Conservation (phyloP, 2,888 invertebrate genomes). For the Drosophila mercatorum region DNA sequence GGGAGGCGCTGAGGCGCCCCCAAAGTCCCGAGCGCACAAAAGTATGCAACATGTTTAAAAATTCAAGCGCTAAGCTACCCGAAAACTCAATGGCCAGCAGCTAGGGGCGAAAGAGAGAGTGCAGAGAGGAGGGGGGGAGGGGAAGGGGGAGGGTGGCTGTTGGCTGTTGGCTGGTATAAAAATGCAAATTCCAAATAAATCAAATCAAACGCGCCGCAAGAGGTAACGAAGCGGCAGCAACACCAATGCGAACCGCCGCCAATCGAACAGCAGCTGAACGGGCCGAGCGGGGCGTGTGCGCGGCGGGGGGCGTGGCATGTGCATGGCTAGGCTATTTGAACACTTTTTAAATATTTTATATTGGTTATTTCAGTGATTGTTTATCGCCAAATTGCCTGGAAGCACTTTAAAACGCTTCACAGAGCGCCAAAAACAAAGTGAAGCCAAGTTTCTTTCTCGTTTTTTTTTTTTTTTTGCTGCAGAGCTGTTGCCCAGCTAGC, state of each 20-base stretch:
- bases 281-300: background rate
- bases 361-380: conserved; percentile 78
- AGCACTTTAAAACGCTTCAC: conserved; percentile 83
- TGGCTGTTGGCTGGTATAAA: conserved; percentile 35
- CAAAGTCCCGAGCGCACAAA: conserved; percentile 61
- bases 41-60: conserved; percentile 77
- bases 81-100: conserved; percentile 14
- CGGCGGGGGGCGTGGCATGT: background rate
- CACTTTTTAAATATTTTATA: conserved; percentile 78
- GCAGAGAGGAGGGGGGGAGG: background rate
- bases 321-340: conserved; percentile 56
- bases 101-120: conserved; percentile 1
- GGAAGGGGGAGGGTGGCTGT: background rate
- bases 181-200: conserved; percentile 78
- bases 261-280: conserved; percentile 30
- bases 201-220: conserved; percentile 75
- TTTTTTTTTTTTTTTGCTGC: too few relatives aligned
- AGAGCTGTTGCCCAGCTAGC: conserved; percentile 4
- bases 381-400: conserved; percentile 83
- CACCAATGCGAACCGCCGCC: conserved; percentile 66
- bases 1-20: background rate
- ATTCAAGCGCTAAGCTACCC: conserved; percentile 55
- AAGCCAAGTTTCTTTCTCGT: background rate
- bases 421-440: conserved; percentile 62
- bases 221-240: conserved; percentile 83